Percentiles rank a stretch among this genome's conserved stretches.
Evolutionary conservation across 2,113 vertebrate genomes (phyloP).

Genomic region (Fukomys damarensis): DNA sequence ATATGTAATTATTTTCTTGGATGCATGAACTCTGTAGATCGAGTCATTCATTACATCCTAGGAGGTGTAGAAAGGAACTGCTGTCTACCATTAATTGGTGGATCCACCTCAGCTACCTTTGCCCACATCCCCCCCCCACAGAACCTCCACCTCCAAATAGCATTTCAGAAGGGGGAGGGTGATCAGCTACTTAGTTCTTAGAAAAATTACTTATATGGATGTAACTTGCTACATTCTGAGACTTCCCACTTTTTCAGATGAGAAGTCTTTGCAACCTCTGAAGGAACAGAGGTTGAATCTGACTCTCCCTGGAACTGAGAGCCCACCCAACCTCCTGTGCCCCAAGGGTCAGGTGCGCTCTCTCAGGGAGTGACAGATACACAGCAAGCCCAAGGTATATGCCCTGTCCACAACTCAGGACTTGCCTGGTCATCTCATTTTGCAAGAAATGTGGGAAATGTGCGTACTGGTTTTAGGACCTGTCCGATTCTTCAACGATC

Average conservation of each 20-base stretch:
- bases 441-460: background rate
- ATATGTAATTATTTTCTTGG: background rate
- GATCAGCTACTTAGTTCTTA: background rate
- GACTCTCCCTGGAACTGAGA: background rate
- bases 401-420: background rate
- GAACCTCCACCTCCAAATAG: too few relatives aligned
- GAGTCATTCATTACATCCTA: too few relatives aligned
- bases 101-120: background rate
- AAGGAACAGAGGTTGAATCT: background rate
- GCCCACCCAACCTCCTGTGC: background rate
- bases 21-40: background rate
- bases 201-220: background rate
- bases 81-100: background rate
- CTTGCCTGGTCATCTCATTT: background rate
- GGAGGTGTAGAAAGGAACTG: background rate
- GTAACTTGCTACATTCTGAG: background rate
- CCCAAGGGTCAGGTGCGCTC: background rate
- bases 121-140: too few relatives aligned
- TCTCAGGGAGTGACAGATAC: background rate
- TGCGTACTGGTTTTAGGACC: background rate
- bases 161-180: background rate
- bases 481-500: background rate
- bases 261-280: background rate
- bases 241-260: background rate
- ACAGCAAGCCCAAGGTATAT: background rate